Base-by-base conservation (phyloP, 2,113 vertebrate species). In the Podiceps cristatus region DNA sequence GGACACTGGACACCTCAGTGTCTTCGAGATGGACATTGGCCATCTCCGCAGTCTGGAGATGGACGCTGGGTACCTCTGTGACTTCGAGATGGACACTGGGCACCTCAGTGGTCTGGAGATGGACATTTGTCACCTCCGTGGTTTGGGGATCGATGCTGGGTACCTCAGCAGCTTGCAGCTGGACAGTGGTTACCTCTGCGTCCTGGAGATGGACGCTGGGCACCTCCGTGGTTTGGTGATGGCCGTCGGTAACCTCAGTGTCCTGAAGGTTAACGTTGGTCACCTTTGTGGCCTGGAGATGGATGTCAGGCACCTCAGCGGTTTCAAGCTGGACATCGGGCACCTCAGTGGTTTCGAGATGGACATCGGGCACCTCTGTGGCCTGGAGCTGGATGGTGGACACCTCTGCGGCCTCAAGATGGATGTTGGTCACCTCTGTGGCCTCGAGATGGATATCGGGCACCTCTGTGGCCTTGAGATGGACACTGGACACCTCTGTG, bases 311-410 rank as follows among this genome's bases (percentile, higher is more conserved):
- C 56, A 97, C 86, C 20, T 98, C 97, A 5, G 25, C 20, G 29
- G 77, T 3, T 10, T 89, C 13, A 0, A 87, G 55, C 0, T 64
- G 67, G 50, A 72, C 6, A 11, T 2, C 2, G 2, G 76, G 4
- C 35, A 60, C 63, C 35, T 77, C 37, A 1, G 5, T 25, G 25
- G 63, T 18, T 18, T 75, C 9, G 2, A 64, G 50, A 3, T 64
- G 82, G 59, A 55, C 4, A 1, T 3, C 3, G 2, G 83, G 13
- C 2, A 78, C 85, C 55, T 87, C 37, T 0, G 40, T 20, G 25
- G 73, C 2, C 7, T 88, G 98, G n/a, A 98, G 97, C n/a, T 98
- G 98, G 31, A 87, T 5, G 4, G 3, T 23, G 17, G 81, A 2
- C 9, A 78, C 58, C 27, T 91, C 62, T 0, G 35, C 10, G n/a